A percentile compares a stretch with the other conserved stretches of the same genome.
Evolutionary conservation across 2,113 vertebrate species (phyloP).

Genomic region (Campylomormyrus numenius): DNA sequence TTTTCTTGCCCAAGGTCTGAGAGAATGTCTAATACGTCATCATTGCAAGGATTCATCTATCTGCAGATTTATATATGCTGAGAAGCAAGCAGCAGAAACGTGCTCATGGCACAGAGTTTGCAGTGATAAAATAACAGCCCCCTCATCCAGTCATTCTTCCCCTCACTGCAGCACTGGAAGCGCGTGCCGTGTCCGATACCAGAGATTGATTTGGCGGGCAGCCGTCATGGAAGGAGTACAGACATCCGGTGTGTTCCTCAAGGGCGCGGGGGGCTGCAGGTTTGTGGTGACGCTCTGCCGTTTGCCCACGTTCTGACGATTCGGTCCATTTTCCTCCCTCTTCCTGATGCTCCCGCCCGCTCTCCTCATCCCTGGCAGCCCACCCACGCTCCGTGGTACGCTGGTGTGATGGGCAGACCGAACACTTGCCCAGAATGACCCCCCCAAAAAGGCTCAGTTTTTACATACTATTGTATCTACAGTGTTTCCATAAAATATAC

Average conservation of each 20-base stretch:
- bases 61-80: neutral
- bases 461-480: neutral
- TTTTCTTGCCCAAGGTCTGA: neutral
- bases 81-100: neutral
- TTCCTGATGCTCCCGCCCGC: neutral
- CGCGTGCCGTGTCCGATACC: neutral
- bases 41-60: neutral
- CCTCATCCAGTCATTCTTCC: neutral
- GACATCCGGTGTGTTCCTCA: neutral
- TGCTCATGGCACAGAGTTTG: neutral
- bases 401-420: neutral
- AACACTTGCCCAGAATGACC: neutral
- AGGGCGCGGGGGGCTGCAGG: neutral
- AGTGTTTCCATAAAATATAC: neutral
- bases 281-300: neutral
- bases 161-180: neutral
- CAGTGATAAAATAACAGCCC: neutral
- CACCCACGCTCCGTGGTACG: neutral
- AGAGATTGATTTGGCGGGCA: slow-evolving; percentile 33
- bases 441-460: neutral
- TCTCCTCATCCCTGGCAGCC: neutral
- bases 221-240: neutral
- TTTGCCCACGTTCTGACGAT: neutral
- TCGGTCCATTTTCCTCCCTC: no score
- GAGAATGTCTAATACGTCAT: slow-evolving; percentile 7